Evolutionary conservation across 2,888 invertebrate species (phyloP), one percentile per base, ranked within the genome.

Genomic region (Meliscaeva auricollis): DNA sequence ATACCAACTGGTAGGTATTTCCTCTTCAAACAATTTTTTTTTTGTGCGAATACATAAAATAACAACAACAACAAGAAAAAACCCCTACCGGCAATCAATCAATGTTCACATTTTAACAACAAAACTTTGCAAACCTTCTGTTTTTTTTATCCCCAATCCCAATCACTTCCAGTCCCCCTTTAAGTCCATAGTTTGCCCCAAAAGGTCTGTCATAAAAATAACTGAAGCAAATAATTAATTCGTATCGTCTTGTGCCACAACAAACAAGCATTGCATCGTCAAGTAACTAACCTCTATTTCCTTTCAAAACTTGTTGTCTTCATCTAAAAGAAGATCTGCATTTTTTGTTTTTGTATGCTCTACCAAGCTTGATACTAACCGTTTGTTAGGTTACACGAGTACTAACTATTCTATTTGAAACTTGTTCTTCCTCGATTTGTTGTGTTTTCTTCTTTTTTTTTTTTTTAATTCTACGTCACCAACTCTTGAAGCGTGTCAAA

Each of bases 171-270:
- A 30, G 7, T 7, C 50, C 32, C 11, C 35, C 11, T 11, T 35
- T 15, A 38, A 2, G 2, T 38, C 35, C 2, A 13, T 9, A 9
- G 13, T 38, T 38, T 6, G 3, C 3, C 3, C 38, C 4, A 9
- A n/a, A 26, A 58, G 62, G 11, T 32, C 64, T 46, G 22, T 41
- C 66, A 73, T 60, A 58, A 50, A 58, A 73, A 58, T 58, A 81
- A 70, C 70, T 81, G 70, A 81, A 76, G 56, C 70, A 64, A n/a
- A 58, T 58, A 81, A 81, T 76, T 70, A 81, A 81, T 76, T 76
- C 75, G 41, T 54, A 74, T 64, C 64, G 7, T 38, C 15, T 70
- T 68, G 64, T 69, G 20, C 68, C 62, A 38, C 38, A 58, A 38
- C 35, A 35, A 72, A 72, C 35, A 38, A 62, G 30, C 58, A 11